Evolutionary conservation across 2,113 vertebrate species (phyloP).

Genomic region (Pangasianodon gigas): DNA sequence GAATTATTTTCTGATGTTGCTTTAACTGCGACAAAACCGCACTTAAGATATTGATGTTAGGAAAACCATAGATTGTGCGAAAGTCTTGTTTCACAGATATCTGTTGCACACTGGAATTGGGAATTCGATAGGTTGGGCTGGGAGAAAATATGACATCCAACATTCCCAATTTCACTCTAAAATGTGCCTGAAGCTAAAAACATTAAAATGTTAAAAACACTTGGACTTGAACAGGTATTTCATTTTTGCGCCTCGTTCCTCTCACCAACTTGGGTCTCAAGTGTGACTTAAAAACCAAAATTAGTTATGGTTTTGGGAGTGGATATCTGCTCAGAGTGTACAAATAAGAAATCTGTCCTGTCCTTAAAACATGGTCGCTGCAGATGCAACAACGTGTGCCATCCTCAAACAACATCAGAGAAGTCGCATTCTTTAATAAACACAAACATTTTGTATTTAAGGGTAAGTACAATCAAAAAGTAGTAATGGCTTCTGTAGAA

Average conservation of each 20-base stretch:
- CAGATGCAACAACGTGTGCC: too few species aligned
- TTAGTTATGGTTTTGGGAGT: neutral
- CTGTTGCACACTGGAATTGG: neutral
- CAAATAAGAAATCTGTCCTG: neutral
- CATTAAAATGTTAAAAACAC: neutral
- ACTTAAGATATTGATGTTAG: neutral
- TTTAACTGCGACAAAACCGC: neutral
- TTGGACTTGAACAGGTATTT: neutral
- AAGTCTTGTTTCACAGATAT: neutral
- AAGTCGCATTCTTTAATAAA: neutral
- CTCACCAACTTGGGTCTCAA: neutral
- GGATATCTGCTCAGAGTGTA: neutral
- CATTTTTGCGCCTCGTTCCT: neutral
- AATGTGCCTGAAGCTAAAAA: neutral
- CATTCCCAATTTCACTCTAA: neutral
- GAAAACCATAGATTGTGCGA: neutral
- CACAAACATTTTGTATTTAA: neutral
- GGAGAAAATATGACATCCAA: neutral
- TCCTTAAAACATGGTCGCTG: neutral
- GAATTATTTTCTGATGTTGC: neutral
- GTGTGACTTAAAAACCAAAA: conserved; percentile 3
- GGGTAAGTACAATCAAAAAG: neutral
- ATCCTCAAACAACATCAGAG: neutral
- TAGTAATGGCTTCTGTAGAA: too few species aligned
- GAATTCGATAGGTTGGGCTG: neutral